Evolutionary conservation across 2,113 vertebrate species (phyloP).

Genomic region (Tautogolabrus adspersus): DNA sequence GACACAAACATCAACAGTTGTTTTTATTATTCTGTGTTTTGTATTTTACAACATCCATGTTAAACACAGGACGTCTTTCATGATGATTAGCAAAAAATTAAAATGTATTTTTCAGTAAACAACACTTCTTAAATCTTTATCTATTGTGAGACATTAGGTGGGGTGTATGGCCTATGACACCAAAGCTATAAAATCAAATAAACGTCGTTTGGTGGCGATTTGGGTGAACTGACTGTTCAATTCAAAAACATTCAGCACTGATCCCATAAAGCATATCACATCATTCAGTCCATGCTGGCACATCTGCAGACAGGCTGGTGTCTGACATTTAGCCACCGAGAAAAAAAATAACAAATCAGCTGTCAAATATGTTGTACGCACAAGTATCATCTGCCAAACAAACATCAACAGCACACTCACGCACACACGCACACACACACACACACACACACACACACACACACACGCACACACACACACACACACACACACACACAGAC

Average conservation of each 20-base stretch:
- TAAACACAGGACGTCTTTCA: too few relatives aligned
- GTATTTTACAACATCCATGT: too few relatives aligned
- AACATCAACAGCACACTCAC: conserved; percentile 1
- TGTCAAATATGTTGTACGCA: conserved; percentile 32
- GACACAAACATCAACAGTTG: too few relatives aligned
- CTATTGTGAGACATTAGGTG: too few relatives aligned
- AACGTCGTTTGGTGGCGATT: not conserved
- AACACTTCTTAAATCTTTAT: too few relatives aligned
- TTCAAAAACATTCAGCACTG: not conserved
- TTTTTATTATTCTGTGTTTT: too few relatives aligned
- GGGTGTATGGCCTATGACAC: too few relatives aligned
- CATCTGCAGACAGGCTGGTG: not conserved
- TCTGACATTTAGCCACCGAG: not conserved
- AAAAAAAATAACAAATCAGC: not conserved
- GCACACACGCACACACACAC: conserved; percentile 6
- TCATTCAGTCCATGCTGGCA: not conserved
- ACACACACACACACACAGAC: conserved; percentile 4
- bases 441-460: conserved; percentile 4
- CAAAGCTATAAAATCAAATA: too few relatives aligned
- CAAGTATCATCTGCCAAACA: conserved; percentile 11
- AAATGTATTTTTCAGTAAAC: too few relatives aligned
- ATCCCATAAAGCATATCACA: not conserved
- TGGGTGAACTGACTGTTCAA: conserved; percentile 9
- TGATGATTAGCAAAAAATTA: too few relatives aligned
- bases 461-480: conserved; percentile 9